Evolutionary conservation across 2,888 invertebrate species (phyloP).

Genomic region (Tryphoninae sp.): DNA sequence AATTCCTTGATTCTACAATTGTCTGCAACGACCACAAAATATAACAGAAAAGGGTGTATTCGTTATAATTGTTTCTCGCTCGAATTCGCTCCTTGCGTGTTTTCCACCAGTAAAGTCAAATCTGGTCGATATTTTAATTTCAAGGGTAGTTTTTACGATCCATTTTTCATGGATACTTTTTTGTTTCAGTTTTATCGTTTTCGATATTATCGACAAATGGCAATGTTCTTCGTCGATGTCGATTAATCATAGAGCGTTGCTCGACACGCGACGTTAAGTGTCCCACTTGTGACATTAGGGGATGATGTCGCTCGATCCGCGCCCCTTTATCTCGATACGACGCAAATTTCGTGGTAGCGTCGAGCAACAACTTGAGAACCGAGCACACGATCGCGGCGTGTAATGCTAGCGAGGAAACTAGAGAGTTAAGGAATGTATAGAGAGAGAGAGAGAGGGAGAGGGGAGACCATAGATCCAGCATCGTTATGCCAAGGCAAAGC

Average conservation of each 20-base stretch:
- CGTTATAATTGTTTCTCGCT: neutral
- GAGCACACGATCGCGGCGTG: neutral
- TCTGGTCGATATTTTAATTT: too few species aligned
- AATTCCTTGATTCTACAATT: neutral
- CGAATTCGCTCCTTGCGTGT: neutral
- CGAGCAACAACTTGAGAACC: constrained; percentile 17
- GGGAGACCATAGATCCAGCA: constrained; percentile 26
- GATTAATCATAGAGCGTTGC: neutral
- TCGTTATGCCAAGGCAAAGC: constrained; percentile 45
- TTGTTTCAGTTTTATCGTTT: too few species aligned
- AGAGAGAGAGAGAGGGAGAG: too few species aligned
- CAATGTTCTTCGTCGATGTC: neutral
- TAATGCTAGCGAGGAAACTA: constrained; percentile 18
- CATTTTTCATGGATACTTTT: too few species aligned
- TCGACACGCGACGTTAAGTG: constrained; percentile 4
- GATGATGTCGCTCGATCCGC: constrained; percentile 10
- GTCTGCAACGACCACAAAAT: constrained; percentile 10
- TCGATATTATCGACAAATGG: too few species aligned
- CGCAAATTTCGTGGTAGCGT: constrained; percentile 40
- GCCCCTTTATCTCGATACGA: constrained; percentile 8
- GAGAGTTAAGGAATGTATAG: constrained; percentile 23
- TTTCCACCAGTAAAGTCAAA: neutral
- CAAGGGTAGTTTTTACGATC: too few species aligned
- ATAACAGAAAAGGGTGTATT: neutral
- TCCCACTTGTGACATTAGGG: neutral